Evolutionary conservation across 2,888 invertebrate species (phyloP), one percentile per base, ranked within the genome.

Genomic region (Didymodactylos carnosus): DNA sequence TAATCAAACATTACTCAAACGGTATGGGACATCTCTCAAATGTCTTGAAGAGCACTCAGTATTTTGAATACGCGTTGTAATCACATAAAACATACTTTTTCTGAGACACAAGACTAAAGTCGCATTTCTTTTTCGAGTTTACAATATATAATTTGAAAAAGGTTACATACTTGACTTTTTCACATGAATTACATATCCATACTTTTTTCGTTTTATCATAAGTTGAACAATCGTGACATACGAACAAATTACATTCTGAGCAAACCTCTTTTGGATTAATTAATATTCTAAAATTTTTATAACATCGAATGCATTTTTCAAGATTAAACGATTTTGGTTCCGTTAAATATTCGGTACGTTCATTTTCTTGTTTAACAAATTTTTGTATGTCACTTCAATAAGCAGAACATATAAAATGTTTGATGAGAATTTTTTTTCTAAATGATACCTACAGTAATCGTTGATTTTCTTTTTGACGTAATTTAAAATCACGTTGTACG

Each of bases 221-320:
- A 27, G 76, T 72, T 14, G 80, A 77, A 77, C 84, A 84, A 25
- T 77, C 78, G 71, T 82, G 80, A 77, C 84, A 84, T 71, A 83
- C 79, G 76, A 77, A 79, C 51, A 80, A 79, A 5, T 79, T 75
- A 76, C 84, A 84, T 19, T 73, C 73, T 40, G 77, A 75, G 77
- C 84, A 84, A 11, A 77, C 75, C 71, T 80, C 78, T 72, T 80
- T 80, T n/a, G 81, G 79, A 75, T 82, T 82, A 76, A 82, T 81
- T 25, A 82, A 77, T 70, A 82, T 77, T 41, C 81, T 81, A 76
- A 82, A 82, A 10, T 78, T 76, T 71, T 78, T 77, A 75, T 78
- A 80, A 72, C 82, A 82, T 35, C 80, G 76, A 70, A 81, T 79
- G 76, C 82, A 82, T 72, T 79, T 79, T 76, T 79, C 80, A 75